Evolutionary conservation across 2,888 invertebrate species (phyloP).

Genomic region (Taenaris catops): DNA sequence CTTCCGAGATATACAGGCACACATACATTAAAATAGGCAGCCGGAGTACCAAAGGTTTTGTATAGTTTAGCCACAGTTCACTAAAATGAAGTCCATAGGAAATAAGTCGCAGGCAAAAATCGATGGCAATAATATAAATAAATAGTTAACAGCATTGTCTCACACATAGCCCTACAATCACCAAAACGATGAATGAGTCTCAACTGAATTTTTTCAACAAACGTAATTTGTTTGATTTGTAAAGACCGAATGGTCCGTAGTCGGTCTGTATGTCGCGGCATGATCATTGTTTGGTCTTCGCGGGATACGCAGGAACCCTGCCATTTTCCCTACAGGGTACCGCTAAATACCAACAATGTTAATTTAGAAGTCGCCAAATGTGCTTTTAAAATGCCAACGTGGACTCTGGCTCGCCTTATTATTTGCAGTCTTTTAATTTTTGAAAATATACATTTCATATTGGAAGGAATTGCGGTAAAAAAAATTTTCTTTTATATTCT

Average conservation of each 20-base stretch:
- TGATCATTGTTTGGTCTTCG: conserved; percentile 57
- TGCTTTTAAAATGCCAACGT: conserved; percentile 50
- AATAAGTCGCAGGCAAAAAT: no score
- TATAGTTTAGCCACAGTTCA: no score
- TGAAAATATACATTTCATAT: no score
- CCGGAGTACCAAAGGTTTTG: no score
- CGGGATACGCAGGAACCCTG: conserved; percentile 70
- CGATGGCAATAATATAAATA: no score
- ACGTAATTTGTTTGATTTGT: conserved; percentile 78
- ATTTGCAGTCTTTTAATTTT: conserved; percentile 34
- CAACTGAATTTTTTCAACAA: conserved; percentile 62
- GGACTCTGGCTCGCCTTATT: conserved; percentile 45
- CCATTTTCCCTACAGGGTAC: conserved; percentile 69
- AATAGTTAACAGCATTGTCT: conserved; percentile 21
- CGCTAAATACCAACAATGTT: conserved; percentile 68
- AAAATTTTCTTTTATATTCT: no score
- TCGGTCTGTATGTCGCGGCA: conserved; percentile 47
- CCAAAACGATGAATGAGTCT: conserved; percentile 38
- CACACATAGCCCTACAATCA: conserved; percentile 23
- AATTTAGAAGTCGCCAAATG: conserved; percentile 63
- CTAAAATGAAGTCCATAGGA: no score
- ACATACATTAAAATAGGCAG: no score
- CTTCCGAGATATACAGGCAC: no score
- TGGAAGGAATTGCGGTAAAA: no score
- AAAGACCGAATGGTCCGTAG: conserved; percentile 59